phyloP scores from a whole-genome alignment of 2,113 vertebrate genomes.

The Oryzias melastigma region DNA sequence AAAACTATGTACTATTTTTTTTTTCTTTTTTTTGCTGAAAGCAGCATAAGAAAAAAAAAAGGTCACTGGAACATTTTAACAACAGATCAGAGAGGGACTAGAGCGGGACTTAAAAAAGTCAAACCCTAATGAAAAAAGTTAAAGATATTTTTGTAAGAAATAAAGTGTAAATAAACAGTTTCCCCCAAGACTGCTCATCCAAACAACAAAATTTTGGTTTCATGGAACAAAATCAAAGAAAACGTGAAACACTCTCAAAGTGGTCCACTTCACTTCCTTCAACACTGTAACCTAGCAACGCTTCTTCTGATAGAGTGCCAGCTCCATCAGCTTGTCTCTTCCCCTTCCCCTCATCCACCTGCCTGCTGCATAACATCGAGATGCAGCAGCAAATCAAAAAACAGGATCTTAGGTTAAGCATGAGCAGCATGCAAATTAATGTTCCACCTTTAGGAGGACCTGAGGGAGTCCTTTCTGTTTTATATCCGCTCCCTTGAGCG shows the following conservation, averaged over 20 bases:
- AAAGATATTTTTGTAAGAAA: no score
- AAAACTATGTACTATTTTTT: no score
- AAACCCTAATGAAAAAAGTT: no score
- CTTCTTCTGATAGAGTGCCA: constrained; percentile 59
- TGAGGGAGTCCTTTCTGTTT: not conserved
- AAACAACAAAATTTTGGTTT: not conserved
- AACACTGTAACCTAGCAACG: constrained; percentile 75
- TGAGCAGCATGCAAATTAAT: constrained; percentile 48
- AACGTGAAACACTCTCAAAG: constrained; percentile 18
- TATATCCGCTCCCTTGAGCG: not conserved
- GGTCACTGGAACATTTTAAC: no score
- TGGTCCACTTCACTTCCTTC: constrained; percentile 70
- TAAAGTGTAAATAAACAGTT: no score
- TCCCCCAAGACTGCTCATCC: no score
- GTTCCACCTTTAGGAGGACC: constrained; percentile 18
- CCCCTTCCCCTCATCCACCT: constrained; percentile 51
- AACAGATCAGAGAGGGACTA: no score
- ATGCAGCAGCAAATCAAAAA: constrained; percentile 50
- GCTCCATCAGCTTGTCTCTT: constrained; percentile 55
- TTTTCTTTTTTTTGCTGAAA: no score
- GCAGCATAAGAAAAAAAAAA: no score
- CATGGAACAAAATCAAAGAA: not conserved
- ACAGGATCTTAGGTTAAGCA: constrained; percentile 31
- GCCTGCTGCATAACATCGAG: constrained; percentile 58
- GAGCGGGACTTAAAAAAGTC: no score